phyloP scores from a whole-genome alignment of 2,888 invertebrate species.

The Synergus japonicus region DNA sequence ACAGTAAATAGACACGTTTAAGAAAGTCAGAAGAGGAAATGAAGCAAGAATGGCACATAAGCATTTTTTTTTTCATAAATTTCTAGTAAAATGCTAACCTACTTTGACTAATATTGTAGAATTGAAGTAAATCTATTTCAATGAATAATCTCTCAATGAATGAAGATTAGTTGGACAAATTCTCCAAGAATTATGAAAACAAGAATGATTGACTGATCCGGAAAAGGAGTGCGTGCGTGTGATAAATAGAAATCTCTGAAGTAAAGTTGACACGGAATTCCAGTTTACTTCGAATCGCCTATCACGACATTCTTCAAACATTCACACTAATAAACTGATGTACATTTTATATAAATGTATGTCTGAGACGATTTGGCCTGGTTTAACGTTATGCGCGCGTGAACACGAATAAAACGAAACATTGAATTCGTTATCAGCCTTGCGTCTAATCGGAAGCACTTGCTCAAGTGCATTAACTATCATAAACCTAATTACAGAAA shows the following conservation, averaged over 20 bases:
- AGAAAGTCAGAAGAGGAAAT: constrained; percentile 14
- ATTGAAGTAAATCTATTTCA: not conserved
- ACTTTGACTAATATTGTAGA: not conserved
- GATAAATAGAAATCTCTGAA: not conserved
- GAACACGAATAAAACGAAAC: constrained; percentile 30
- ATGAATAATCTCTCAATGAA: not conserved
- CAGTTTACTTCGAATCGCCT: not conserved
- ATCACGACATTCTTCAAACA: constrained; percentile 4
- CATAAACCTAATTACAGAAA: constrained; percentile 36
- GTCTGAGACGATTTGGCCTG: constrained; percentile 34
- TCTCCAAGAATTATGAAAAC: not conserved
- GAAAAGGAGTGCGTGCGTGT: not conserved
- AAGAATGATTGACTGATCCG: not conserved
- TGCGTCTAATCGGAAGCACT: constrained; percentile 40
- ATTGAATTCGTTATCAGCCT: constrained; percentile 38
- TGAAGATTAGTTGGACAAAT: not conserved
- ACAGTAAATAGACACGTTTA: not conserved
- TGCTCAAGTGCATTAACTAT: constrained; percentile 30
- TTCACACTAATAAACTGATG: constrained; percentile 6
- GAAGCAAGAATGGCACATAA: constrained; percentile 11
- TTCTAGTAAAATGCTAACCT: not conserved
- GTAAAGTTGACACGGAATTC: constrained; percentile 6
- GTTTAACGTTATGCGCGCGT: constrained; percentile 29
- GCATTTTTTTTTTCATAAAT: not conserved
- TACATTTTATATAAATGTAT: constrained; percentile 10